Evolutionary conservation across 2,797 vertebrate species (phyloP).

Genomic region (Pseudotriccus pelzelni): DNA sequence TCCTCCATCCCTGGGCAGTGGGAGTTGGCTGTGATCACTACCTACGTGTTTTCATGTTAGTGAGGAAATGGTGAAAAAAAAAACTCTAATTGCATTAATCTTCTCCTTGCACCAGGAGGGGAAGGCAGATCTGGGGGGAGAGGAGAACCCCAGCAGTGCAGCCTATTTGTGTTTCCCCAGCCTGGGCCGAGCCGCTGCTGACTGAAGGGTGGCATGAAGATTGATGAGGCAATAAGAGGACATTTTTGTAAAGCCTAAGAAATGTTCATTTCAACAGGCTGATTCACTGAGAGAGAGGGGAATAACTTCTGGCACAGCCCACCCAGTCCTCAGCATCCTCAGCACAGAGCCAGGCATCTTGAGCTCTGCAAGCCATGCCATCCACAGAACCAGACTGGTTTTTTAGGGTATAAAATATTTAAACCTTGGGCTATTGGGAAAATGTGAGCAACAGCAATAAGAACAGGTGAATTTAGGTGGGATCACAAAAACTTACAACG

Average conservation of each 20-base stretch:
- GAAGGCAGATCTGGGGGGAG: neutral
- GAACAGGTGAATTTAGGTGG: conserved; percentile 20
- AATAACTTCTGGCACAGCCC: neutral
- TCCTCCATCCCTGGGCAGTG: neutral
- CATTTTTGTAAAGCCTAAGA: neutral
- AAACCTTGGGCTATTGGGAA: neutral
- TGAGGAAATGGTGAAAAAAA: neutral
- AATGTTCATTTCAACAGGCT: neutral
- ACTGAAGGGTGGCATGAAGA: neutral
- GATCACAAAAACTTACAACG: neutral
- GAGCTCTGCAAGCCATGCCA: neutral
- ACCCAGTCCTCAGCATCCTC: neutral
- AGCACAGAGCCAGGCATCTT: neutral
- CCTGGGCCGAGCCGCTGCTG: rapidly evolving
- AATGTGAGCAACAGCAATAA: neutral
- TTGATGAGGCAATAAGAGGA: neutral
- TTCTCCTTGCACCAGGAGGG: neutral
- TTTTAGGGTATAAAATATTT: neutral
- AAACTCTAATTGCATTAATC: neutral
- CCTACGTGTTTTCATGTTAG: neutral
- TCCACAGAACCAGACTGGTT: neutral
- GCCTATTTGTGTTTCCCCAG: neutral
- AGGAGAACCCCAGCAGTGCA: neutral
- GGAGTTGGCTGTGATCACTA: neutral
- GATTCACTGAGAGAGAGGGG: neutral